A percentile compares a stretch with the other conserved stretches of the same genome.
phyloP scores from a whole-genome alignment of 2,113 vertebrate species.

The Garra rufa region DNA sequence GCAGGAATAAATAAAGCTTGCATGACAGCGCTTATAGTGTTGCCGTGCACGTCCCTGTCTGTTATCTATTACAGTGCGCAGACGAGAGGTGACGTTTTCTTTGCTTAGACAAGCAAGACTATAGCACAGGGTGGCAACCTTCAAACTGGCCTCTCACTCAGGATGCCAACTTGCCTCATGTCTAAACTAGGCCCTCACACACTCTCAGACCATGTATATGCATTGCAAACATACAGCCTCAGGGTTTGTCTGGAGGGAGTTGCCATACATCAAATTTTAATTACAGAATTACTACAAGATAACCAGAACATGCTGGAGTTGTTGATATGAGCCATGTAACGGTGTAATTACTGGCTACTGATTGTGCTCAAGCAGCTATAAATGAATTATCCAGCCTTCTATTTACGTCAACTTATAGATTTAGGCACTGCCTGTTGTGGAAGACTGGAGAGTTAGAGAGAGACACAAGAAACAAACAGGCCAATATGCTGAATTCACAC shows the following conservation, averaged over 20 bases:
- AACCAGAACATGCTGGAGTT: constrained; percentile 29
- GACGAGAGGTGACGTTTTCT: constrained; percentile 77
- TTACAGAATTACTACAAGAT: constrained; percentile 33
- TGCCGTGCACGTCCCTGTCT: constrained; percentile 73
- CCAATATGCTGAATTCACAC: constrained; percentile 41
- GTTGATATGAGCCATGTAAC: constrained; percentile 35
- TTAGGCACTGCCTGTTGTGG: constrained; percentile 29
- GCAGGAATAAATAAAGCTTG: constrained; percentile 67
- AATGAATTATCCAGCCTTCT: constrained; percentile 44
- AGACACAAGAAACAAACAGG: constrained; percentile 41
- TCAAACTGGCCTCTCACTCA: constrained; percentile 74
- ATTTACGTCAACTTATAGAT: constrained; percentile 41
- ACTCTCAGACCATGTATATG: constrained; percentile 45
- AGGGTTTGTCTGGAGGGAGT: constrained; percentile 16
- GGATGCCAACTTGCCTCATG: constrained; percentile 72
- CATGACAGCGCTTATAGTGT: constrained; percentile 68
- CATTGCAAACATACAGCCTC: constrained; percentile 38
- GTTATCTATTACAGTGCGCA: constrained; percentile 79
- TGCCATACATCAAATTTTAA: constrained; percentile 41
- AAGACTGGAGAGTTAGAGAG: constrained; percentile 34
- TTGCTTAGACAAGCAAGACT: constrained; percentile 80
- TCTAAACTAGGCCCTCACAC: constrained; percentile 64
- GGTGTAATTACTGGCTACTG: constrained; percentile 36
- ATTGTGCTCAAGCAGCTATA: constrained; percentile 37
- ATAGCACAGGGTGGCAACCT: constrained; percentile 77